Conservation (phyloP, 2,888 invertebrate species). For the Oxyscelio sp. region DNA sequence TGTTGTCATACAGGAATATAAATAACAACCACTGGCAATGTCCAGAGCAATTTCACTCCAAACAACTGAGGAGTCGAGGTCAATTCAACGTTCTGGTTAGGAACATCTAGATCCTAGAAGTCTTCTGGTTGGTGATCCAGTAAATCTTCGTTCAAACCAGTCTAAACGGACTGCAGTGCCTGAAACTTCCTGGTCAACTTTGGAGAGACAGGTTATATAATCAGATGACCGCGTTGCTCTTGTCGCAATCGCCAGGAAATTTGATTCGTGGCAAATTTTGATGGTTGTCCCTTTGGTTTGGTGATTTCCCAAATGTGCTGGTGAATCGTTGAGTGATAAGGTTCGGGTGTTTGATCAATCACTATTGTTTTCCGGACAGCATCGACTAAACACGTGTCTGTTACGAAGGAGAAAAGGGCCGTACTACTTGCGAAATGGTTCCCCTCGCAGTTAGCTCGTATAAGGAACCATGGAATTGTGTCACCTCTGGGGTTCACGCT, state of each 20-base stretch:
- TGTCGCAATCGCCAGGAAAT: neutral
- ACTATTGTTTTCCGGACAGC: conserved; percentile 34
- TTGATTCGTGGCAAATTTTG: neutral
- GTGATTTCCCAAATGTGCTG: neutral
- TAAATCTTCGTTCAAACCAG: too few relatives aligned
- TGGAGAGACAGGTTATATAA: neutral
- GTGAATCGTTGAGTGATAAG: neutral
- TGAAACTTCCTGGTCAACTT: neutral
- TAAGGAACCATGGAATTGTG: neutral
- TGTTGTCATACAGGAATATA: too few relatives aligned
- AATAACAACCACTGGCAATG: too few relatives aligned
- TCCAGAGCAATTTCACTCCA: neutral
- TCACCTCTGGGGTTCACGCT: conserved; percentile 2
- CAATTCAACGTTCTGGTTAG: too few relatives aligned
- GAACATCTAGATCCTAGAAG: too few relatives aligned
- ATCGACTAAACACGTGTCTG: conserved; percentile 69
- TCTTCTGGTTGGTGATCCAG: too few relatives aligned
- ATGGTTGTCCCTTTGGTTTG: neutral
- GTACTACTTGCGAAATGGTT: conserved; percentile 22
- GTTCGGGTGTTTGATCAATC: conserved; percentile 31
- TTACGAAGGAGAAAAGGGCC: conserved; percentile 10
- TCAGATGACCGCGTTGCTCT: neutral
- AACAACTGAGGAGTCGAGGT: too few relatives aligned
- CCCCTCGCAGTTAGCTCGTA: neutral
- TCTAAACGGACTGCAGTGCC: too few relatives aligned